Evolutionary conservation across 2,797 vertebrate species (phyloP), one percentile per base, ranked within the genome.

Genomic region (Pangasius mekongensis): DNA sequence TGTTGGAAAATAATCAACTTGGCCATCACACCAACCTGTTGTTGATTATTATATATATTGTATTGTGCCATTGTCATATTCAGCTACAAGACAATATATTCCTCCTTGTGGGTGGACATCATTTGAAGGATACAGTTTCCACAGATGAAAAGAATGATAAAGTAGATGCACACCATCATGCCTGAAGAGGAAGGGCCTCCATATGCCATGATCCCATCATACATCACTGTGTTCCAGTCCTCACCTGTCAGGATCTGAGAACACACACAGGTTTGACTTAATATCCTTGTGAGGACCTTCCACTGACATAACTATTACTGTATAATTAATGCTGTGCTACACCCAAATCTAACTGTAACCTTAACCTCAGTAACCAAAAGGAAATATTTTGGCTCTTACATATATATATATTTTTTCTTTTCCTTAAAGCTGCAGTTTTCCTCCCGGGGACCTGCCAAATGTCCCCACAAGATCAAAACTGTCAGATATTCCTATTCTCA

Each of bases 201-300:
- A 0, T 99, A 99, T 0, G 98, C 98, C 98, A 99, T 99, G 88
- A 99, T 99, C 64, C 98, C 98, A 2, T 99, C 98, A 3, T 99
- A 99, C 98, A 99, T 99, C 88, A 99, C 98, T 0, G 96, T 97
- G 73, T 99, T 99, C 98, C 98, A 99, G 93, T 99, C 98, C 94
- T 99, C 98, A 18, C 98, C 98, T 89, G 98, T 99, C 73, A 99
- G 93, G 92, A 99, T 99, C 98, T 99, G 90, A 90, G 9, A 18
- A 74, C 9, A 76, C 66, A 86, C 27, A 83, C 56, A 82, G 14
- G 10, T 18, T n/a, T n/a, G 11, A n/a, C n/a, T 36, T 33, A 33
- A 0, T 22, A 56, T 56, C 52, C 30, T 80, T 36, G 30, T 27
- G 60, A 82, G 33, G 10, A 60, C 30, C 20, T 13, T 60, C 7